Conservation (phyloP, 2,888 invertebrate genomes). For the Agapostemon virescens region DNA sequence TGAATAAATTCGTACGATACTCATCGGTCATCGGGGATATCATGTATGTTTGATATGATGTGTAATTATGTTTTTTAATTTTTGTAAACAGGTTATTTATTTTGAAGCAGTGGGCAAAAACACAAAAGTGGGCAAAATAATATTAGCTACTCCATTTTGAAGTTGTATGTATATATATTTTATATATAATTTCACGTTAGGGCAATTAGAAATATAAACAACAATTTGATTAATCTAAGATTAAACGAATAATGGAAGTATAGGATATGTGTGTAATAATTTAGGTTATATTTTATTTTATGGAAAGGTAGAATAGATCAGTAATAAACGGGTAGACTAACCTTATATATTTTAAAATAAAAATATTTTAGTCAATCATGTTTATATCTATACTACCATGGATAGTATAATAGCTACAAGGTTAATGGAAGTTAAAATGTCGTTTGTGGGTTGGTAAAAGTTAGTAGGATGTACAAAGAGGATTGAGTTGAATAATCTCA, state of each 20-base stretch:
- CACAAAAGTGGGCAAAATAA: not conserved
- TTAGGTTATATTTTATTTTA: not conserved
- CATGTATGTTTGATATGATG: not conserved
- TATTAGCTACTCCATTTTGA: not conserved
- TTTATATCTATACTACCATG: not conserved
- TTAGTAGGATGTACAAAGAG: not conserved
- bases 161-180: not conserved
- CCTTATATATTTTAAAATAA: not conserved
- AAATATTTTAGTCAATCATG: not conserved
- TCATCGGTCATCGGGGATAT: not conserved
- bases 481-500: slow-evolving; percentile 26
- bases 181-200: not conserved
- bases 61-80: not conserved
- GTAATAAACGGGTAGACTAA: not conserved
- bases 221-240: not conserved
- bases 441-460: not conserved
- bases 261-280: not conserved
- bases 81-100: not conserved
- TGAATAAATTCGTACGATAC: not conserved
- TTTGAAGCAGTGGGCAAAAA: not conserved
- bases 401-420: not conserved
- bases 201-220: not conserved
- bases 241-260: not conserved
- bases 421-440: not conserved
- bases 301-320: not conserved